These are phyloP conservation scores for Cyclina sinensis DNA, from an alignment of 1,140 invertebrate species.

Conservation along the genomic window DNA sequence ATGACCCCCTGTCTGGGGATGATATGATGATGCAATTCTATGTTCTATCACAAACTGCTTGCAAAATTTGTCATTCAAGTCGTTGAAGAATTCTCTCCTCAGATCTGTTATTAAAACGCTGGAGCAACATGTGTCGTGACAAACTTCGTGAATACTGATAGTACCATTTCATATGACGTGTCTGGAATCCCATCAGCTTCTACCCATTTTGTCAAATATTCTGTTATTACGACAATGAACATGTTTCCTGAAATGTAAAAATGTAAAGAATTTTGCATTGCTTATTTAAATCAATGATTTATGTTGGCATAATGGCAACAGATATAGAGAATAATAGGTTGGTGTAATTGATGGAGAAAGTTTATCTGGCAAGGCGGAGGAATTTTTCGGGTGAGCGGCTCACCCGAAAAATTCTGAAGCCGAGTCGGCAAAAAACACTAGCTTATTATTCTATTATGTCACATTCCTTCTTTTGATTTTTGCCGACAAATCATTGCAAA, in stretches of 20 bases:
- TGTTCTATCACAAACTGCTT: constrained; percentile 66
- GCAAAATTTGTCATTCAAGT: constrained; percentile 63
- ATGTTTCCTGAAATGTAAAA: constrained; percentile 12
- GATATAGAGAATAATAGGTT: too few relatives aligned
- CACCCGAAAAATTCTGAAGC: too few relatives aligned
- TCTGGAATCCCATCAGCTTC: constrained; percentile 34
- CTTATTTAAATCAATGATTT: neutral
- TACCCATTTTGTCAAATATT: constrained; percentile 48
- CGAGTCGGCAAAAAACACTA: too few relatives aligned
- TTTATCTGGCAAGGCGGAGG: too few relatives aligned
- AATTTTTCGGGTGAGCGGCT: too few relatives aligned
- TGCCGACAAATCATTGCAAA: too few relatives aligned
- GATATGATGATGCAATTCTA: constrained; percentile 67
- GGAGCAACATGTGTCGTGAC: constrained; percentile 32
- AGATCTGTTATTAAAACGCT: constrained; percentile 29
- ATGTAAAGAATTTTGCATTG: constrained; percentile 3
- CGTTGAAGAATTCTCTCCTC: constrained; percentile 47
- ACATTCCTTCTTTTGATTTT: too few relatives aligned
- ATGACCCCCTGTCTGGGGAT: constrained; percentile 71
- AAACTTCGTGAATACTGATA: constrained; percentile 11
- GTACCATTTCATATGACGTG: neutral
- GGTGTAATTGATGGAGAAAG: too few relatives aligned
- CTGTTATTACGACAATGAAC: constrained; percentile 24
- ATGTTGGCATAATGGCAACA: neutral
- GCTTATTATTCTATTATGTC: constrained; percentile 16